Base-by-base conservation (phyloP, 1,140 invertebrate genomes). In the Hetaerina americana region DNA sequence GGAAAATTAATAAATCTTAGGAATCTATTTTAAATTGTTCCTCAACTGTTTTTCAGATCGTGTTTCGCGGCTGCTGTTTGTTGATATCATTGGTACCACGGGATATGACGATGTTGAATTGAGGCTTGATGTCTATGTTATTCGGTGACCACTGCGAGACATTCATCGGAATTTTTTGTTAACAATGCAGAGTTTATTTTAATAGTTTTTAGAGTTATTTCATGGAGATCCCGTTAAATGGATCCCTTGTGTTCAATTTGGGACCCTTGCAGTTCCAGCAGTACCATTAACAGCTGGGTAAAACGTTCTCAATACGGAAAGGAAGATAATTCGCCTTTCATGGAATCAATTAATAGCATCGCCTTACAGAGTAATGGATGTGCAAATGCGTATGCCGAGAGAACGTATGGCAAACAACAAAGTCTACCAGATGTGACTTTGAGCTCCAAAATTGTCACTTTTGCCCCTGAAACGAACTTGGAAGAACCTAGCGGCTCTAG, bases 371-470 rank as follows among this genome's bases (percentile, higher is more conserved):
- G 12, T 26, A 68, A 68, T 25, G 27, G 15, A 3, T 68, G 18
- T n/a, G 18, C 27, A 28, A 28, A 68, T 15, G 24, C 18, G 18
- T 18, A 68, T 25, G 15, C 27, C n/a, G 27, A 26, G 1, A 26
- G 18, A 26, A 15, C 15, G 2, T 28, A 15, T 6, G 27, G 25
- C 12, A 28, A 68, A 25, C 25, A 68, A n/a, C 10, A 15, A 49
- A 70, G 68, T 66, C 57, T 74, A 28, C 78, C 77, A 27, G 77
- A 79, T 73, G 75, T 79, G 27, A 77, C 77, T 22, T 31, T 78
- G 0, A 78, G 75, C 22, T 69, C 75, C 24, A 73, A 78, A 29
- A 77, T 78, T 72, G 75, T 75, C 18, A 77, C 78, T 24, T 70
- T 79, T 22, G 76, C 77, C 72, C 70, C 79, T 5, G 73, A 40